phyloP scores from a whole-genome alignment of 2,888 invertebrate species.

The Catonia carolina region DNA sequence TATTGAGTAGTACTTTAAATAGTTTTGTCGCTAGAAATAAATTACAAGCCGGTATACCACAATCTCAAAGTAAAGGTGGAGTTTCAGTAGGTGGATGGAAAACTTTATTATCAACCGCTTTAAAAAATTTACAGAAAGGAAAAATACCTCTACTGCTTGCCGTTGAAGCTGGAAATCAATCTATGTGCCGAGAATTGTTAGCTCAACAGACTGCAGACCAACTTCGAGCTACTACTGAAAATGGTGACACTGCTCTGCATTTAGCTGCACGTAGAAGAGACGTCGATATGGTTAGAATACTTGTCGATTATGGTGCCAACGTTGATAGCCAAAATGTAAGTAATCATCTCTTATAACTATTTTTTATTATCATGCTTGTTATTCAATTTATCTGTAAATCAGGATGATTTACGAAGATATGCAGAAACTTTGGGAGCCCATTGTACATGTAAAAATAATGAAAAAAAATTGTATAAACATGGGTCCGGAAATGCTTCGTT shows the following conservation, averaged over 20 bases:
- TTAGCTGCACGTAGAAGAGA: slow-evolving; percentile 88
- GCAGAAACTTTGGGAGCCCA: too few relatives aligned
- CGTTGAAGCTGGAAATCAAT: slow-evolving; percentile 91
- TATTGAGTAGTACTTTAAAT: slow-evolving; percentile 15
- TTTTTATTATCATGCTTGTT: background rate
- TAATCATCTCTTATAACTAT: slow-evolving; percentile 16
- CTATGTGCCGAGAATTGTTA: slow-evolving; percentile 89
- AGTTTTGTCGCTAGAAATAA: slow-evolving; percentile 37
- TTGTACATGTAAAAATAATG: too few relatives aligned
- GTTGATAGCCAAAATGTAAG: slow-evolving; percentile 84
- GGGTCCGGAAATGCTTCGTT: too few relatives aligned
- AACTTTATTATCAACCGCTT: slow-evolving; percentile 18
- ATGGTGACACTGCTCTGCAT: slow-evolving; percentile 91
- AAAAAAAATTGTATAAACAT: too few relatives aligned
- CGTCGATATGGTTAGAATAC: slow-evolving; percentile 84
- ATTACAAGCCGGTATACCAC: slow-evolving; percentile 35
- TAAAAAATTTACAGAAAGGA: slow-evolving; percentile 64
- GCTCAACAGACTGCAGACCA: slow-evolving; percentile 82
- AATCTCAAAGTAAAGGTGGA: slow-evolving; percentile 3
- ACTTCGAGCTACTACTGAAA: slow-evolving; percentile 72
- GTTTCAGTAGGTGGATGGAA: slow-evolving; percentile 29
- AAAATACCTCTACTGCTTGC: slow-evolving; percentile 90
- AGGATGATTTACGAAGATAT: too few relatives aligned
- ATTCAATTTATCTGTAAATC: too few relatives aligned
- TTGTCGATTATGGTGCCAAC: slow-evolving; percentile 86